Base-by-base conservation (phyloP, 2,888 invertebrate species). In the Odontocerum albicorne region DNA sequence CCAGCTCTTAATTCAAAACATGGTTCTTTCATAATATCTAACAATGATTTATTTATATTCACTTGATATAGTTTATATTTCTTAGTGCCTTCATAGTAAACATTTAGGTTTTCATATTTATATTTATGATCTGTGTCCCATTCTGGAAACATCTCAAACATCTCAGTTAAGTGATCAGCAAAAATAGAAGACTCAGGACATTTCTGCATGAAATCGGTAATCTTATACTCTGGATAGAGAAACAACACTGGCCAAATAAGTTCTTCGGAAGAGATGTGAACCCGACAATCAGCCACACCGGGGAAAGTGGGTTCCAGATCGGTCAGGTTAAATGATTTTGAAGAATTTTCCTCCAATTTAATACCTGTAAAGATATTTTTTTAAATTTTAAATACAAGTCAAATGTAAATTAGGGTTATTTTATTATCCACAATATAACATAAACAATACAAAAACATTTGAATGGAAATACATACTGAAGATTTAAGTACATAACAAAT, bases 171-270 rank as follows among this genome's bases (percentile, higher is more conserved):
- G 32, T 71, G 72, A 55, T 63, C 66, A 1, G 68, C 69, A 69
- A 57, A 15, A 12, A 39, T 43, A 2, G 49, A 40, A 7, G 44
- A 19, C 35, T 57, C 57, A 1, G 33, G n/a, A 17, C 95, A 90
- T 54, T 83, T 81, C 68, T 89, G 86, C 33, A 97, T 81, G 64
- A 94, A 91, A 71, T 98, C 97, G 43, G 92, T 90, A 65, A 89
- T 85, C 55, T 86, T 79, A 66, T 87, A 87, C 72, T 96, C 95
- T 0, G 96, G 96, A 71, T 96, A 97, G 8, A 92, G 74, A 62
- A 96, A 84, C 13, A 92, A 75, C 0, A 94, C 87, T 0, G 96
- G 96, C 96, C 96, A 97, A 45, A 86, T 73, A 8, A 97, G 71
- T 35, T 72, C 69, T 33, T 72, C 69, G 4, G 38, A 13, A n/a